Evolutionary conservation across 2,797 vertebrate species (phyloP).

Genomic region (Argya squamiceps): DNA sequence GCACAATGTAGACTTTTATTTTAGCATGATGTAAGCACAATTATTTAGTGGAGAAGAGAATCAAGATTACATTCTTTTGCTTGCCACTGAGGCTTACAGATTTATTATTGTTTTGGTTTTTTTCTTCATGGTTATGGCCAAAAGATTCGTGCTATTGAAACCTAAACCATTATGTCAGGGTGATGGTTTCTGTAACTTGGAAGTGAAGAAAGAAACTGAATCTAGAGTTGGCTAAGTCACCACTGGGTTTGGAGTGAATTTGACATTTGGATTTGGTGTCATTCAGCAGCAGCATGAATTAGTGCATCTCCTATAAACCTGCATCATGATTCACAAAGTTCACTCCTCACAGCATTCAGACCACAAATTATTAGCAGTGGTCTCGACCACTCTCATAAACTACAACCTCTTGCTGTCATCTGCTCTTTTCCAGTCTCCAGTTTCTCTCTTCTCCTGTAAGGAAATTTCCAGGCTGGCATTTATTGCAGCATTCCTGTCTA

Average conservation of each 20-base stretch:
- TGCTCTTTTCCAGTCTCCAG: background rate
- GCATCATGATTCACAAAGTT: background rate
- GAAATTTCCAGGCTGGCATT: background rate
- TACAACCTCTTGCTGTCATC: background rate
- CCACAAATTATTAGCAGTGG: background rate
- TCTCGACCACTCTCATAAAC: background rate
- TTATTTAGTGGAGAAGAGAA: conserved; percentile 5
- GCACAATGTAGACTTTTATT: background rate
- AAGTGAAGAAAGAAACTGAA: background rate
- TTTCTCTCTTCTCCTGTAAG: background rate
- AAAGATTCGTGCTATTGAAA: background rate
- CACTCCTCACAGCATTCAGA: background rate
- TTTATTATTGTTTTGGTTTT: background rate
- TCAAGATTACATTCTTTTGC: background rate
- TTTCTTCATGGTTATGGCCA: background rate
- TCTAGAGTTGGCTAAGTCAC: background rate
- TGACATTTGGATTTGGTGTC: background rate
- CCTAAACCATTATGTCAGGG: background rate
- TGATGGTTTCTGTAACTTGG: background rate
- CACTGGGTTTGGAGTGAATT: background rate
- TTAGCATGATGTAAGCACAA: conserved; percentile 25
- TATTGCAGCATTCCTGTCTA: fast-evolving
- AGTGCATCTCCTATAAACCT: background rate
- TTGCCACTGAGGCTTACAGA: background rate
- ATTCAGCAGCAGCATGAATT: background rate